phyloP scores from a whole-genome alignment of 2,888 invertebrate genomes.

The Netelia virgata region DNA sequence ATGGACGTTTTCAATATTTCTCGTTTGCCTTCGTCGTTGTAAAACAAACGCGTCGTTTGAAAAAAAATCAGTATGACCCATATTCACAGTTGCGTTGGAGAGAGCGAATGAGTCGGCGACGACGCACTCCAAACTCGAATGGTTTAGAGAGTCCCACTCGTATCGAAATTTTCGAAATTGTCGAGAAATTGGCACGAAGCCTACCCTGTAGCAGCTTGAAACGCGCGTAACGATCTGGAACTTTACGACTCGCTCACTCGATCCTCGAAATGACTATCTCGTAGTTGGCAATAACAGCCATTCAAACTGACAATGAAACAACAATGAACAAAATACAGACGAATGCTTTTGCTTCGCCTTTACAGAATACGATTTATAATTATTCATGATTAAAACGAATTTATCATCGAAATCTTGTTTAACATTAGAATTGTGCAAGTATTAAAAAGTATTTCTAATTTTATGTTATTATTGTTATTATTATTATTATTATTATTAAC shows the following conservation, averaged over 20 bases:
- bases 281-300: slow-evolving; percentile 23
- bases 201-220: slow-evolving; percentile 4
- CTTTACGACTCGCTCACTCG: background rate
- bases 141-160: background rate
- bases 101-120: background rate
- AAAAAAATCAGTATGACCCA: too few species aligned
- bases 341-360: too few species aligned
- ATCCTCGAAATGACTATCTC: background rate
- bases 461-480: too few species aligned
- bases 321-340: background rate
- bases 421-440: too few species aligned
- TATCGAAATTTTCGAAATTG: slow-evolving; percentile 23
- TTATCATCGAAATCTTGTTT: too few species aligned
- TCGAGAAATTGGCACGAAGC: slow-evolving; percentile 41
- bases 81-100: too few species aligned
- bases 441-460: too few species aligned
- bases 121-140: background rate
- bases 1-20: background rate
- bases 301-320: slow-evolving; percentile 25
- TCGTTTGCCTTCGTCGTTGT: background rate
- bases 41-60: background rate
- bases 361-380: background rate
- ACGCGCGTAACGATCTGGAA: slow-evolving; percentile 13
- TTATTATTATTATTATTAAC: too few species aligned
- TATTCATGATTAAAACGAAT: background rate